These are phyloP conservation scores for Paraplagusia blochii DNA, from an alignment of 2,113 vertebrate species.

Conservation along the genomic window DNA sequence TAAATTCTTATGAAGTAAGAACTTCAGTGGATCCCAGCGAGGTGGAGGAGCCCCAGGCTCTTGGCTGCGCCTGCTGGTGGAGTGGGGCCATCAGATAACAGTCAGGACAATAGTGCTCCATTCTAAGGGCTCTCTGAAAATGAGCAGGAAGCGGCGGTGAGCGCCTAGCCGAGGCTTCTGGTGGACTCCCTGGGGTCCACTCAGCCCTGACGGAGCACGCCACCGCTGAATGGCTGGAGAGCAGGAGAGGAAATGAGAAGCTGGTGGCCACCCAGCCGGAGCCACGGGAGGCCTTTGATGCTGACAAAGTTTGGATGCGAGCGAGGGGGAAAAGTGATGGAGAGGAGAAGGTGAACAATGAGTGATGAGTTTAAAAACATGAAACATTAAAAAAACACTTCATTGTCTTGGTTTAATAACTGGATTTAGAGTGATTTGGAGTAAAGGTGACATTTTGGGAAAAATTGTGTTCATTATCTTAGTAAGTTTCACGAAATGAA, in stretches of 20 bases:
- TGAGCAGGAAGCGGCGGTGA: slow-evolving; percentile 79
- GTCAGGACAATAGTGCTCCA: slow-evolving; percentile 78
- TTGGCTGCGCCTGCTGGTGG: slow-evolving; percentile 75
- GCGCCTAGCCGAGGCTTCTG: slow-evolving; percentile 69
- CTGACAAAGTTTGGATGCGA: slow-evolving; percentile 41
- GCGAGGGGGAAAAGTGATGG: slow-evolving; percentile 48
- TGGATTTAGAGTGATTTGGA: no score
- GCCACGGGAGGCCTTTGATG: slow-evolving; percentile 74
- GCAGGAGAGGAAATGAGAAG: slow-evolving; percentile 75
- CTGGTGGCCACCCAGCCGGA: slow-evolving; percentile 75
- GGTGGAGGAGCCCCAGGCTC: slow-evolving; percentile 48
- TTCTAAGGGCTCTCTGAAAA: slow-evolving; percentile 75
- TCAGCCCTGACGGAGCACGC: slow-evolving; percentile 74
- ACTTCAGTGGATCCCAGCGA: slow-evolving; percentile 25
- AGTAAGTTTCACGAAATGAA: no score
- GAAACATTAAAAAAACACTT: no score
- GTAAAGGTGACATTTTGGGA: no score
- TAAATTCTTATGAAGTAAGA: not conserved
- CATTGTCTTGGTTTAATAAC: no score
- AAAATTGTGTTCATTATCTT: no score
- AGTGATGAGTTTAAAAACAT: no score
- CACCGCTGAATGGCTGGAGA: slow-evolving; percentile 67
- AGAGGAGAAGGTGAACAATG: not conserved
- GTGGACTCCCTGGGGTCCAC: slow-evolving; percentile 73
- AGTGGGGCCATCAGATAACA: slow-evolving; percentile 79